Evolutionary conservation across 2,797 vertebrate species (phyloP).

Genomic region (Hydrolagus colliei): DNA sequence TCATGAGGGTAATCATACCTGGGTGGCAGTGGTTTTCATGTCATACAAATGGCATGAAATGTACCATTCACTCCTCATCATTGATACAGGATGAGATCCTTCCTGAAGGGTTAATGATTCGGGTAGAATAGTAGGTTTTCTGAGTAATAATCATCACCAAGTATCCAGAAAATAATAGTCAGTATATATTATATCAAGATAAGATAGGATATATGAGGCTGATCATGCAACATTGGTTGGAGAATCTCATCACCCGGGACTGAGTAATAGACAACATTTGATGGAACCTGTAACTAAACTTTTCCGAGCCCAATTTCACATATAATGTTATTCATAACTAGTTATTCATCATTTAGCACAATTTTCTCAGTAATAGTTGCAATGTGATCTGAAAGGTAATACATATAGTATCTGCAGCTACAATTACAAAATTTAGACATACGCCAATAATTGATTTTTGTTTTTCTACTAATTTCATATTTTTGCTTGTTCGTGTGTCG

Average conservation of each 20-base stretch:
- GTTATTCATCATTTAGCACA: not conserved
- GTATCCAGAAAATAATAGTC: not conserved
- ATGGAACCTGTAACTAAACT: not conserved
- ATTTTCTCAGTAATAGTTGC: not conserved
- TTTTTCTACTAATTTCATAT: not conserved
- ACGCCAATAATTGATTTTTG: not conserved
- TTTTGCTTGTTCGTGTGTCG: not conserved
- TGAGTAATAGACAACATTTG: not conserved
- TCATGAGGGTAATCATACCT: too few species aligned
- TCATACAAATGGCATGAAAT: too few species aligned
- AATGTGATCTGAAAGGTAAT: not conserved
- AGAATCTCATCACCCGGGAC: not conserved
- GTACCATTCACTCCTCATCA: too few species aligned
- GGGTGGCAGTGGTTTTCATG: too few species aligned
- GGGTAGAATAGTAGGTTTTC: too few species aligned
- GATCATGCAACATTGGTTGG: not conserved
- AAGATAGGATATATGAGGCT: constrained; percentile 6
- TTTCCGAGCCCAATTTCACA: not conserved
- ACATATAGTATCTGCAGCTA: not conserved
- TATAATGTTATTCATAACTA: not conserved
- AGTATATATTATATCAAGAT: too few species aligned
- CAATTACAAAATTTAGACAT: not conserved
- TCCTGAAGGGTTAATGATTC: too few species aligned
- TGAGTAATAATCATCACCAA: too few species aligned
- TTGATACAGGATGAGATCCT: too few species aligned